phyloP scores from a whole-genome alignment of 2,113 vertebrate species.

The Atlantisia rogersi region DNA sequence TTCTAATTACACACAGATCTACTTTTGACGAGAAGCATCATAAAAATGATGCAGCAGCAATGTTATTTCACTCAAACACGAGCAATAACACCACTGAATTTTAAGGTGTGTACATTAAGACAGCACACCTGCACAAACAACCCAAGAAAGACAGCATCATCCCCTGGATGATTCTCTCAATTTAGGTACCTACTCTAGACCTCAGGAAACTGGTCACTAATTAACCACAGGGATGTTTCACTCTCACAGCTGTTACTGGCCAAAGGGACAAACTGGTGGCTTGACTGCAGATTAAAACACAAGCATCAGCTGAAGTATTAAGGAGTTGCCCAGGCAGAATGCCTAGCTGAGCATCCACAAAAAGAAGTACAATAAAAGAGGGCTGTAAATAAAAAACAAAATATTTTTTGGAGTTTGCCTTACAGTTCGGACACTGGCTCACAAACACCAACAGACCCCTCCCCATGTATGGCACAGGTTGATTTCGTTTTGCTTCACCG shows the following conservation, averaged over 20 bases:
- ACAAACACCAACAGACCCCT: neutral
- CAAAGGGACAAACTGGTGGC: neutral
- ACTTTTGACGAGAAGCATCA: neutral
- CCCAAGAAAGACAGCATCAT: neutral
- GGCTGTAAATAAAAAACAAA: neutral
- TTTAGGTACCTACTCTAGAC: neutral
- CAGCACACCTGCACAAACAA: neutral
- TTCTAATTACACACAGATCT: neutral
- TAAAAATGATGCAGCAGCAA: neutral
- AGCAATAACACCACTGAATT: neutral
- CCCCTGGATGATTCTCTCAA: neutral
- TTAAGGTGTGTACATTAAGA: neutral
- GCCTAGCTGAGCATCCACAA: neutral
- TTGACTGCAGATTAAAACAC: neutral
- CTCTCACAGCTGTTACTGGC: neutral
- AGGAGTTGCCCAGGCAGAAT: neutral
- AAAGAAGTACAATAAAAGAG: neutral
- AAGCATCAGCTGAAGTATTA: no score
- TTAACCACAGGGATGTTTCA: neutral
- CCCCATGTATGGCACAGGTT: neutral
- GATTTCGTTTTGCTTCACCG: neutral
- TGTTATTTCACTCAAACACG: neutral
- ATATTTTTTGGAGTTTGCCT: neutral
- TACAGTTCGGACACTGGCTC: neutral
- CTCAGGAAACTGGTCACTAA: neutral